Evolutionary conservation across 2,888 invertebrate species (phyloP), one percentile per base, ranked within the genome.

Genomic region (Blastobasis adustella): DNA sequence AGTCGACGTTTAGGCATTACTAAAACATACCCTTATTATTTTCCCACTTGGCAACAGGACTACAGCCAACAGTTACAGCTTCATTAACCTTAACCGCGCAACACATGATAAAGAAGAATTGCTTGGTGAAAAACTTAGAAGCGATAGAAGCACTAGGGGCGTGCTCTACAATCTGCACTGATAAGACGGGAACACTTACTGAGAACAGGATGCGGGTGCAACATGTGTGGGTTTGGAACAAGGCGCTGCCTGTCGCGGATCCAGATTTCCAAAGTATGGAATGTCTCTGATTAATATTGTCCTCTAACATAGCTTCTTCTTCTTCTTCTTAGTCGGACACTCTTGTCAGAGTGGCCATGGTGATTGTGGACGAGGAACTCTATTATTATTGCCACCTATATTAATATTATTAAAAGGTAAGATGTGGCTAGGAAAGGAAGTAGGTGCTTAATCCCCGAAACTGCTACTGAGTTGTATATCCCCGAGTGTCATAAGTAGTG

Each of bases 121-220:
- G 98, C 73, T 89, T 99, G 67, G 98, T 99, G 0, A 99, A 99
- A 91, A 98, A 99, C 86, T 91, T 99, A 78, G 98, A 99, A 88
- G 98, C 99, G 62, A 98, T 99, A 37, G 99, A 99, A 89, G 99
- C 99, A 2, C 90, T 99, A 51, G 99, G 99, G 44, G 98, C 98
- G 7, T 99, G 99, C 51, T 97, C 97, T 52, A 98, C 97, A 56
- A 99, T 99, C 83, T 99, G 99, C 88, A 98, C 98, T 4, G 98
- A 99, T 85, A 99, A 99, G 87, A 99, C 99, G 54, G 99, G 99
- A 57, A 99, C 98, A 6, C 90, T 98, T 47, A 99, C 99, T 4
- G 98, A 99, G 84, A 99, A 99, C 90, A 92, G 98, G 75, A 99
- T 99, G 99, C 96, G 97, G 47, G 98, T 99, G 47, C 96, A 97